These are phyloP conservation scores for Agrilus cyanescens DNA, from an alignment of 2,888 invertebrate genomes.

Conservation along the genomic window DNA sequence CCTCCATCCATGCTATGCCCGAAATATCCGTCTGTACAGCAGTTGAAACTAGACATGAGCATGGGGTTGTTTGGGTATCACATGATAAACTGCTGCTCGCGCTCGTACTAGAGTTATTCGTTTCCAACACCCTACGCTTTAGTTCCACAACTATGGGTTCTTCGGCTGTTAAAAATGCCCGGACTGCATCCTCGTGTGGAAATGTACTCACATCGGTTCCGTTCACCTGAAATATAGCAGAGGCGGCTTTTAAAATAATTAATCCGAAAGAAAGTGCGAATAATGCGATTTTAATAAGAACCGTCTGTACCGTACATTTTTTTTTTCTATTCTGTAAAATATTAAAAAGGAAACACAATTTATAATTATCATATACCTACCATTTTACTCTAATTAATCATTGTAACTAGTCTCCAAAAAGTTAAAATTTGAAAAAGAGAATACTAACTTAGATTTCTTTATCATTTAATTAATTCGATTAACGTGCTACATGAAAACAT, in stretches of 20 bases:
- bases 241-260: conserved; percentile 5
- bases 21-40: conserved; percentile 44
- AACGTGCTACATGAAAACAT: too few relatives aligned
- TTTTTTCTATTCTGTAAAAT: too few relatives aligned
- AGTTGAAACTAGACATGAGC: conserved; percentile 31
- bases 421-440: too few relatives aligned
- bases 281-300: not conserved
- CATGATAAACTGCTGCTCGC: conserved; percentile 4
- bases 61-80: conserved; percentile 10
- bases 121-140: conserved; percentile 32
- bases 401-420: too few relatives aligned
- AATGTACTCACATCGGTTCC: conserved; percentile 48
- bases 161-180: conserved; percentile 45
- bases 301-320: too few relatives aligned
- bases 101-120: conserved; percentile 7
- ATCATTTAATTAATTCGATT: too few relatives aligned
- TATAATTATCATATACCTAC: too few relatives aligned
- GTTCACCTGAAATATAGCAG: conserved; percentile 39
- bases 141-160: conserved; percentile 50
- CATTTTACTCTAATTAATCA: too few relatives aligned
- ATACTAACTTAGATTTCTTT: too few relatives aligned
- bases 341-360: too few relatives aligned
- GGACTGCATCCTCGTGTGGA: conserved; percentile 47
- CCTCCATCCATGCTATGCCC: conserved; percentile 32
- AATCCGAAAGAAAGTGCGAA: not conserved